These are phyloP conservation scores for Erpornis zantholeuca DNA, from an alignment of 2,113 vertebrate species.

Conservation along the genomic window DNA sequence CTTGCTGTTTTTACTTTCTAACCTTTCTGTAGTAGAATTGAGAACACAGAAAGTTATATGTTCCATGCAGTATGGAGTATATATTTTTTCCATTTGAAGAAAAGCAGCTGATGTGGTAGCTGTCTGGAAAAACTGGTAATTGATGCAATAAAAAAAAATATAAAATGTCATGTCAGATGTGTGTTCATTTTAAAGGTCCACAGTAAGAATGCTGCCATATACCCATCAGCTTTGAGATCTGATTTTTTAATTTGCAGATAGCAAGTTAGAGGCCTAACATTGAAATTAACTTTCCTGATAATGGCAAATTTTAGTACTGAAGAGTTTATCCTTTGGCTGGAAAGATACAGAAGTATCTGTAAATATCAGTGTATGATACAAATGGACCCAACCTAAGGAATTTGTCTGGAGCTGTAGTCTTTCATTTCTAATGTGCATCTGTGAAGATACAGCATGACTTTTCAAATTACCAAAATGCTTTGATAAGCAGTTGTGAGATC, in stretches of 20 bases:
- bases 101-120: neutral
- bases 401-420: slow-evolving; percentile 49
- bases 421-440: slow-evolving; percentile 48
- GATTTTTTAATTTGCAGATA: slow-evolving; percentile 50
- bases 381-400: slow-evolving; percentile 56
- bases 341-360: neutral
- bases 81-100: neutral
- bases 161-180: slow-evolving; percentile 4
- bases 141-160: slow-evolving; percentile 39
- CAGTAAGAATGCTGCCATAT: slow-evolving; percentile 51
- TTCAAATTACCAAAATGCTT: slow-evolving; percentile 28
- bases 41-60: neutral
- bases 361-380: slow-evolving; percentile 17
- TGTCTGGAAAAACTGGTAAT: slow-evolving; percentile 55
- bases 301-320: neutral
- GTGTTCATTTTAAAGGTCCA: slow-evolving; percentile 41
- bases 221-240: slow-evolving; percentile 52
- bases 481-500: slow-evolving; percentile 50
- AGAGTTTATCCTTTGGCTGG: neutral
- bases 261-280: neutral
- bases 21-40: neutral
- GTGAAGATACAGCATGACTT: slow-evolving; percentile 47
- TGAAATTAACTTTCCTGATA: neutral
- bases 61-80: neutral
- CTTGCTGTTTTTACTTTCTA: neutral